Conservation (phyloP, 2,888 invertebrate species). For the Tolmerus cingulatus region DNA sequence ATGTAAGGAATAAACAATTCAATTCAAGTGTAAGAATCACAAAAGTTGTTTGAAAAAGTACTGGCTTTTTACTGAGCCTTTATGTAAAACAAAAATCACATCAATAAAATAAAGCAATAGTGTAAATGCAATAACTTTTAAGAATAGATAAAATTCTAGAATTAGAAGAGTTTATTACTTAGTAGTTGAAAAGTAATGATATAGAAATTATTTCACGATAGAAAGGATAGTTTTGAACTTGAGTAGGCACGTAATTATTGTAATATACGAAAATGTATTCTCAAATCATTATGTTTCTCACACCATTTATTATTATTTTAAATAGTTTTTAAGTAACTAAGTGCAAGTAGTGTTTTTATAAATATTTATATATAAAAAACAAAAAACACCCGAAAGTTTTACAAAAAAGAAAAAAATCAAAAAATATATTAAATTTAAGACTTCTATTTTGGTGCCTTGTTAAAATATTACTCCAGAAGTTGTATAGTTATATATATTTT, state of each 20-base stretch:
- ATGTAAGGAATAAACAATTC: neutral
- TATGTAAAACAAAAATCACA: neutral
- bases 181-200: neutral
- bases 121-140: constrained; percentile 35
- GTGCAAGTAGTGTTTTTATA: constrained; percentile 28
- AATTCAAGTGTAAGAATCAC: neutral
- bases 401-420: neutral
- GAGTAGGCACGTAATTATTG: neutral
- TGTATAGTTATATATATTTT: neutral
- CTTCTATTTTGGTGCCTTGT: constrained; percentile 32
- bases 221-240: neutral
- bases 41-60: neutral
- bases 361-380: neutral
- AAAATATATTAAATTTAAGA: constrained; percentile 2
- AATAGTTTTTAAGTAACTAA: constrained; percentile 1
- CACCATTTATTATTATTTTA: constrained; percentile 19
- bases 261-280: constrained; percentile 24
- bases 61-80: neutral
- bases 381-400: neutral
- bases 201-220: neutral
- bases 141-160: neutral
- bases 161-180: neutral
- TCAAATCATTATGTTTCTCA: constrained; percentile 1
- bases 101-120: constrained; percentile 2
- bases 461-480: constrained; percentile 15